A percentile compares a stretch with the other conserved stretches of the same genome.
phyloP scores from a whole-genome alignment of 2,797 vertebrate species.

The Sus cebifrons region DNA sequence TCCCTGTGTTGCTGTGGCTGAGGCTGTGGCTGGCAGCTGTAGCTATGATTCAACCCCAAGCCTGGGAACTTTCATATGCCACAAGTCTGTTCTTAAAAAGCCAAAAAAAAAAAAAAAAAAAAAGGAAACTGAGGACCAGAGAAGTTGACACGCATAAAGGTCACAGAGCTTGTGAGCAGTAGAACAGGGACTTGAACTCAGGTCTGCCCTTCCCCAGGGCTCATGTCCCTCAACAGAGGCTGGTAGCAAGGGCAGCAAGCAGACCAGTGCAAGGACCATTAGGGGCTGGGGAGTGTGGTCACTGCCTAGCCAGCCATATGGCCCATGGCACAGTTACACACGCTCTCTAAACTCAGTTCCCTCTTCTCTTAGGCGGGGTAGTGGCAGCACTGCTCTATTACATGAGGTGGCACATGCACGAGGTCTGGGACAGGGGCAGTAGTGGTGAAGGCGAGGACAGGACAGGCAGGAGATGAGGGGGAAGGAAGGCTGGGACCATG shows the following conservation, averaged over 20 bases:
- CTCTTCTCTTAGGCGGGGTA: not conserved
- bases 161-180: not conserved
- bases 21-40: too few species aligned
- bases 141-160: not conserved
- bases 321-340: too few species aligned
- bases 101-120: too few species aligned
- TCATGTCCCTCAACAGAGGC: not conserved
- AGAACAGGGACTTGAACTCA: not conserved
- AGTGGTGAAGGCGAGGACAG: not conserved
- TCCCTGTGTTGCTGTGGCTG: too few species aligned
- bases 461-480: not conserved
- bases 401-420: accelerated
- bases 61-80: too few species aligned
- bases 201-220: not conserved
- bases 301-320: accelerated
- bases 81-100: too few species aligned
- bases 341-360: not conserved
- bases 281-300: not conserved
- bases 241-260: not conserved
- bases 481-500: not conserved
- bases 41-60: too few species aligned
- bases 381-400: accelerated
- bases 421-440: not conserved
- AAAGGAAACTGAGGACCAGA: not conserved
- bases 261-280: accelerated